Evolutionary conservation across 2,113 vertebrate genomes (phyloP), one percentile per base, ranked within the genome.

Genomic region (Platysteira castanea): DNA sequence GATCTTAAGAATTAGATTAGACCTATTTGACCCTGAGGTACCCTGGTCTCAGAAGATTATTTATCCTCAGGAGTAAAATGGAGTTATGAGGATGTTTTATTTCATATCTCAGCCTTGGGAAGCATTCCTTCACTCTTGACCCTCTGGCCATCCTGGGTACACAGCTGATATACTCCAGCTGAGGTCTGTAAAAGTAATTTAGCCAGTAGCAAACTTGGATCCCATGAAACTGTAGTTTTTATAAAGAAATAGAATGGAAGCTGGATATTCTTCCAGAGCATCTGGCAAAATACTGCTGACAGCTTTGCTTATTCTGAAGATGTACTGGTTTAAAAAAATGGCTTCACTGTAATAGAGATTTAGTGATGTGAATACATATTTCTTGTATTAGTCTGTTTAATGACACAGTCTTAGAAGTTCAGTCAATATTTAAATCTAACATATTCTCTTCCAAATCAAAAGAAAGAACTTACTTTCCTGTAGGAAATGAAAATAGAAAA

Each of bases 281-380:
- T 84, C 73, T 95, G 84, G 89, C 21, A 88, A 83, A 91, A 76
- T 50, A 11, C 11, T 80, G 33, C 49, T 92, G 41, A 84, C 28
- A 90, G 42, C 41, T 95, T 87, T 95, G 44, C 67, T 91, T 86
- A 90, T 75, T 90, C 37, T 84, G 41, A 91, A 74, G 68, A 41
- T 8, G 9, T 64, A 68, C 6, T 65, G 9, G 15, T 81, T 90
- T 82, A 39, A 84, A 92, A 92, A 78, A 92, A 73, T 15, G 8
- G 13, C 13, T 89, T 89, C 8, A 21, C 6, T 81, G 9, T 91
- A 83, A 77, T 15, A 47, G 42, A 54, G 24, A 14, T 80, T 83
- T 63, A 80, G 31, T 75, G 39, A 70, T 42, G 35, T 68, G 42
- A 91, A 71, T 86, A 54, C 15, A 10, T 74, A 64, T 68, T 90